Evolutionary conservation across 2,113 vertebrate species (phyloP).

Genomic region (Eolophus roseicapilla): DNA sequence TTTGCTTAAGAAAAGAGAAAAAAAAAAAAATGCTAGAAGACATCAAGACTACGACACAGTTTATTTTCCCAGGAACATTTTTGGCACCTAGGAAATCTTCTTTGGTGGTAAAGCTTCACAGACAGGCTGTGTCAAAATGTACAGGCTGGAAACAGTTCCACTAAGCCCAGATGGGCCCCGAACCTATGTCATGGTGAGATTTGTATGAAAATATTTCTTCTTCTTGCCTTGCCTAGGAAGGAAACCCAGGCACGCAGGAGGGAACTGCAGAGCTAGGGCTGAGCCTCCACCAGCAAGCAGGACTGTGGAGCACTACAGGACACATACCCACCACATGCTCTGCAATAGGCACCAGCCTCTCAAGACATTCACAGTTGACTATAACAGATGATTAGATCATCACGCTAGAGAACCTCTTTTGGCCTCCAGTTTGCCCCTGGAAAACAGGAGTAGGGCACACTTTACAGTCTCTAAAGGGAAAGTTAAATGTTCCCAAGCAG

Average conservation of each 20-base stretch:
- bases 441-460: background rate
- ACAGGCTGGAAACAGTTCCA: background rate
- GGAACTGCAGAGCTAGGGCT: background rate
- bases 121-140: accelerated
- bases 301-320: accelerated
- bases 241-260: background rate
- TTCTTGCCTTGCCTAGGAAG: background rate
- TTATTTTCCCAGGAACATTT: conserved; percentile 12
- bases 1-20: background rate
- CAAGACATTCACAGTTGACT: background rate
- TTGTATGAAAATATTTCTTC: background rate
- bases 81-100: background rate
- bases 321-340: accelerated
- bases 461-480: background rate
- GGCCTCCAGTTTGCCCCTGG: background rate
- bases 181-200: background rate
- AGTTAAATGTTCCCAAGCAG: background rate
- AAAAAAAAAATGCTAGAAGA: background rate
- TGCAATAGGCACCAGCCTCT: background rate
- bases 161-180: background rate
- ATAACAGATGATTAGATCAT: background rate
- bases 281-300: background rate
- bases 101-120: background rate
- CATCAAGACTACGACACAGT: background rate
- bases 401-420: background rate